phyloP scores from a whole-genome alignment of 2,797 vertebrate species.

The Threskiornis aethiopicus region DNA sequence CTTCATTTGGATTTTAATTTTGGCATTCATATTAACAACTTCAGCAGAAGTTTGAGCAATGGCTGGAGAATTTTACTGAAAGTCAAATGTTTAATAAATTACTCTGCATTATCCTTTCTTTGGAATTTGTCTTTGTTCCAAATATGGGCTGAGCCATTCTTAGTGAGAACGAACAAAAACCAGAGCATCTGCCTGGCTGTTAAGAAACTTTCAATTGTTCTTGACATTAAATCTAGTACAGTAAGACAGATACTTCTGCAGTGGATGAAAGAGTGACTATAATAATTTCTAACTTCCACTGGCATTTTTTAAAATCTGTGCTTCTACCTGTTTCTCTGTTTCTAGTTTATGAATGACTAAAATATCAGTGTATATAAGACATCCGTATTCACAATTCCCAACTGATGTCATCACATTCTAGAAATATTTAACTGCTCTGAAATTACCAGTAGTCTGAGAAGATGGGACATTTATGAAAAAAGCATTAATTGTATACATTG shows the following conservation, averaged over 20 bases:
- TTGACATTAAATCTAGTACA: background rate
- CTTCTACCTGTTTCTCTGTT: background rate
- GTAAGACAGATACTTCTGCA: background rate
- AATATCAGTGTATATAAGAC: background rate
- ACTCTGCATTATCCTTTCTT: background rate
- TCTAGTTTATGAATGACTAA: background rate
- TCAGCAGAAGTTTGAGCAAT: background rate
- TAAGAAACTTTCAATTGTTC: background rate
- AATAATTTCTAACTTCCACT: background rate
- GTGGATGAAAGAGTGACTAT: background rate
- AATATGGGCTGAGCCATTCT: background rate
- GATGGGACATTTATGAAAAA: background rate
- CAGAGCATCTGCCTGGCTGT: background rate
- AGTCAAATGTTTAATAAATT: constrained; percentile 3
- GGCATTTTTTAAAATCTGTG: background rate
- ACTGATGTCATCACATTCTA: background rate
- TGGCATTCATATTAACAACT: background rate
- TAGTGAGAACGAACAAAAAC: background rate
- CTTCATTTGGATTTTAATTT: background rate
- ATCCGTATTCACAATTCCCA: background rate
- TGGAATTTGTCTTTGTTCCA: background rate
- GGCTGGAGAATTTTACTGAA: background rate
- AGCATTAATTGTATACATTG: background rate
- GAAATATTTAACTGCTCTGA: background rate
- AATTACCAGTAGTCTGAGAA: background rate